Evolutionary conservation across 2,888 invertebrate genomes (phyloP).

Genomic region (Spatulosminthurus flaviceps): DNA sequence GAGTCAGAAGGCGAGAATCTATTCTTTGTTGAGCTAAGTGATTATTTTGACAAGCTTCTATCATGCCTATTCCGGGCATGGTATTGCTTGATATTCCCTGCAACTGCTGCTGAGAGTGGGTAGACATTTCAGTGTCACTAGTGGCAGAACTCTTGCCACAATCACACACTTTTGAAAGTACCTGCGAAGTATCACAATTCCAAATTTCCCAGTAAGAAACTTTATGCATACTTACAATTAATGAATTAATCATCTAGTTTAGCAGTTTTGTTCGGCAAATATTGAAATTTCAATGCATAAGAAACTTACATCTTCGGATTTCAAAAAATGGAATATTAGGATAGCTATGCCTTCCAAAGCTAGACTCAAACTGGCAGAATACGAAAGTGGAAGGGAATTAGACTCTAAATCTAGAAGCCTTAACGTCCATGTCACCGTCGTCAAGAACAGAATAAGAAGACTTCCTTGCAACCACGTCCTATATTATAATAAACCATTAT

Average conservation of each 20-base stretch:
- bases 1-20: slow-evolving; percentile 59
- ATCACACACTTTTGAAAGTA: slow-evolving; percentile 64
- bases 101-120: slow-evolving; percentile 63
- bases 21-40: slow-evolving; percentile 61
- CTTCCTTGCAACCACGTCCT: slow-evolving; percentile 64
- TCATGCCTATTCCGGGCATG: slow-evolving; percentile 49
- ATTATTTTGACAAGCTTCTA: slow-evolving; percentile 62
- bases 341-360: slow-evolving; percentile 62
- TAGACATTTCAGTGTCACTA: slow-evolving; percentile 64
- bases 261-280: too few relatives aligned
- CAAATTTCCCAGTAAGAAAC: too few relatives aligned
- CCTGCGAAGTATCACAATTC: slow-evolving; percentile 48
- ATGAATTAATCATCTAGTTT: too few relatives aligned
- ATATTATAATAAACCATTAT: slow-evolving; percentile 35
- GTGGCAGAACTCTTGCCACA: slow-evolving; percentile 63
- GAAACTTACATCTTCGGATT: slow-evolving; percentile 63
- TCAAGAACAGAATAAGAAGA: slow-evolving; percentile 62
- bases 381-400: slow-evolving; percentile 60
- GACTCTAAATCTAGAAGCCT: slow-evolving; percentile 63
- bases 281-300: neutral
- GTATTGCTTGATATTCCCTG: slow-evolving; percentile 51
- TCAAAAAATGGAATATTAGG: slow-evolving; percentile 62
- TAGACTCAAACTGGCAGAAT: slow-evolving; percentile 62
- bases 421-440: slow-evolving; percentile 63
- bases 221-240: too few relatives aligned